Evolutionary conservation across 2,888 invertebrate genomes (phyloP), one percentile per base, ranked within the genome.

Genomic region (Sminthurides aquaticus): DNA sequence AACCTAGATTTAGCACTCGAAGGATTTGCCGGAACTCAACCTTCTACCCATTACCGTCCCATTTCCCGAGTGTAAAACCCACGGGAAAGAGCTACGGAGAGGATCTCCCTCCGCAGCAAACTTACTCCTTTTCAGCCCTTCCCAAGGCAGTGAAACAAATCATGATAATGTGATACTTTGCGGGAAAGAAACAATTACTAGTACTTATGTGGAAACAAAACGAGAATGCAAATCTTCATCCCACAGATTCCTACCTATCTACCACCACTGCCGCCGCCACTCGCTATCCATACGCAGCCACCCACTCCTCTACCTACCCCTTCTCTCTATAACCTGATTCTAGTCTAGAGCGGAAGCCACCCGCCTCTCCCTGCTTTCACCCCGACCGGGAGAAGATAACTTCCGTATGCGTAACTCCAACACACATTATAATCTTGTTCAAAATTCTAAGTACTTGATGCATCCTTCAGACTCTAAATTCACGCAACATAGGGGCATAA

Each of bases 121-220:
- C n/a, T 52, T n/a, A 5, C 54, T 52, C 24, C 24, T n/a, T 52
- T 52, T 52, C 24, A 34, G 43, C 43, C 43, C 43, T 34, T 15
- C 43, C 15, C 43, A 34, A 56, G 62, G 57, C 48, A 64, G 54
- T 18, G 56, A 57, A 65, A 65, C 60, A 65, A 65, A 65, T 65
- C 65, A 60, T 65, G 60, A 65, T 60, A 65, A 65, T 65, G 65
- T 65, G 60, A 55, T 65, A 61, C 65, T 65, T 65, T 57, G 65
- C 57, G 65, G 60, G 57, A 60, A 57, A 60, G 65, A 65, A 64
- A 65, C 65, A 65, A 65, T 65, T 65, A 65, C 64, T 43, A 22
- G 54, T 62, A 60, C 49, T 22, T 34, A 34, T 34, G 43, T 34
- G 43, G 43, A 34, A 34, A 34, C 43, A 34, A 34, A 34, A 34